Percentiles rank a stretch among this genome's conserved stretches.
Evolutionary conservation across 2,113 vertebrate species (phyloP).

Genomic region (Scalopus aquaticus): DNA sequence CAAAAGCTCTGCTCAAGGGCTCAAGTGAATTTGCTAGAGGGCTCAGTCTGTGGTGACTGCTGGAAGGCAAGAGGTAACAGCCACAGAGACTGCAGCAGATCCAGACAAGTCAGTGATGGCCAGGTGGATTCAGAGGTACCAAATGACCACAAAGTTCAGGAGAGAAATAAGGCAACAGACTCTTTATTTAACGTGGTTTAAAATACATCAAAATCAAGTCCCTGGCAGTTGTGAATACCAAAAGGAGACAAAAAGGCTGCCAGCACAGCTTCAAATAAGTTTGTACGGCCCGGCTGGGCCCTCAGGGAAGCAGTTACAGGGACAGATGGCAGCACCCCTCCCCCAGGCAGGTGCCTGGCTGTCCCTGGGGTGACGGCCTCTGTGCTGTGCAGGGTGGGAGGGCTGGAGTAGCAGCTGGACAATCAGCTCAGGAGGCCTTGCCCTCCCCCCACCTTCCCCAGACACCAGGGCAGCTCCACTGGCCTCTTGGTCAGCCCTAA

Average conservation of each 20-base stretch:
- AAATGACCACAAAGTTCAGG: not conserved
- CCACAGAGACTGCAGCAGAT: not conserved
- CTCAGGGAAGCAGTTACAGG: conserved; percentile 42
- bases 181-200: conserved; percentile 79
- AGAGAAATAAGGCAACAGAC: conserved; percentile 78
- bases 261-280: conserved; percentile 55
- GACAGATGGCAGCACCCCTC: conserved; percentile 38
- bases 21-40: not conserved
- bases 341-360: not conserved
- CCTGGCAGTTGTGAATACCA: conserved; percentile 75
- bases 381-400: not conserved
- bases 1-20: not conserved
- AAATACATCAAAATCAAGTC: conserved; percentile 78
- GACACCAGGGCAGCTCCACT: not conserved
- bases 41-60: not conserved
- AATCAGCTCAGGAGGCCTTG: not conserved
- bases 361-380: conserved; percentile 31
- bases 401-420: conserved; percentile 24
- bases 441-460: not conserved
- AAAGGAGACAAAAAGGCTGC: conserved; percentile 55
- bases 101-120: not conserved
- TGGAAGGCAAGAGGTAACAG: not conserved
- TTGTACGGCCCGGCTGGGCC: not conserved
- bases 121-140: not conserved
- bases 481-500: conserved; percentile 16